These are phyloP conservation scores for Dicerorhinus sumatrensis DNA, from an alignment of 2,113 vertebrate genomes.

Conservation along the genomic window DNA sequence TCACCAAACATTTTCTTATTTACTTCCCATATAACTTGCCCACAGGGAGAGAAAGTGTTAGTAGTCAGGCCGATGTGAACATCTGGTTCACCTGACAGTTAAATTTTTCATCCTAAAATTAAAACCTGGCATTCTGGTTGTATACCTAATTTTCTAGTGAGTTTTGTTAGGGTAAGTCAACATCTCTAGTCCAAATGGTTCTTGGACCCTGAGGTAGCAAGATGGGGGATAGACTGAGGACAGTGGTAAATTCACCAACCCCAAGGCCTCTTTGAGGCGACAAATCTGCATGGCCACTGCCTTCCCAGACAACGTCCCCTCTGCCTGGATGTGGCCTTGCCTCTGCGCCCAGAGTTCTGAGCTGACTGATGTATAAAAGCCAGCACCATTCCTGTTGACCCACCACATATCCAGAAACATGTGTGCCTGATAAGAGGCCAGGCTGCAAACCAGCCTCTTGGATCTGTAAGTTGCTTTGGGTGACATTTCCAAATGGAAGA, in stretches of 20 bases:
- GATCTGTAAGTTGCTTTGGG: neutral
- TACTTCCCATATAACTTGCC: neutral
- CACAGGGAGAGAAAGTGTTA: neutral
- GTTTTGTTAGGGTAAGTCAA: neutral
- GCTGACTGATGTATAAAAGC: neutral
- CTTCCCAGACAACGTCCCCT: neutral
- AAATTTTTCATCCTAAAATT: neutral
- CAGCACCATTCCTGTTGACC: rapidly evolving
- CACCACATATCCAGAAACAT: rapidly evolving
- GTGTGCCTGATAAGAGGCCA: neutral
- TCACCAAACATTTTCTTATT: neutral
- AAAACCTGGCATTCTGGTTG: neutral
- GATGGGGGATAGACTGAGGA: neutral
- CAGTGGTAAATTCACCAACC: neutral
- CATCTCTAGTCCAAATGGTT: neutral
- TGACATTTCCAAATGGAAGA: neutral
- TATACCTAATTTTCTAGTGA: neutral
- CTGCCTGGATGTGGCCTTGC: neutral
- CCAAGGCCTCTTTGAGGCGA: neutral
- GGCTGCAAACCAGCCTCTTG: neutral
- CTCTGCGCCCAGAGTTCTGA: neutral
- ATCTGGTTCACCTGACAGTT: neutral
- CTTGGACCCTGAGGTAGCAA: neutral
- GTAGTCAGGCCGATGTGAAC: neutral
- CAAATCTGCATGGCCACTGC: neutral